Evolutionary conservation across 37 sponge, comb jelly and placozoan species (phyloP), one percentile per base, ranked within the genome.

Genomic region (Halisarca cf. caerulea): DNA sequence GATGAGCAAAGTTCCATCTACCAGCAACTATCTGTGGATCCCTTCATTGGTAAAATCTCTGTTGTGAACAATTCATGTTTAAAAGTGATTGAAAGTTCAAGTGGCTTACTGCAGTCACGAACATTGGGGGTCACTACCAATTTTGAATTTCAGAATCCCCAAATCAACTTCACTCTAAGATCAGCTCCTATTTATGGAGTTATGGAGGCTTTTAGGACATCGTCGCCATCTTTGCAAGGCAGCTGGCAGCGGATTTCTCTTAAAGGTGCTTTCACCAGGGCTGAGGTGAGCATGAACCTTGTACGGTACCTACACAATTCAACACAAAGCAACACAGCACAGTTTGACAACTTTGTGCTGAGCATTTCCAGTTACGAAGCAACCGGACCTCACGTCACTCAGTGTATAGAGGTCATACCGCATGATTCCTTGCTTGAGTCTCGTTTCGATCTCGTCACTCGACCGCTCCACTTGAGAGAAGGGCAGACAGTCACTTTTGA

Each of bases 101-200:
- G 0, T 14, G 61, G 32, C 21, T 1, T 79, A 17, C 2, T 89
- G 38, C 23, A 58, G 23, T 2, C 85, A 39, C 20, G 41, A 8
- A 57, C 84, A 33, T 70, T 89, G 38, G 80, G 42, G 32, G 54
- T 85, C 25, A 51, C 60, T 72, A 89, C 85, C 11, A 51, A 80
- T 62, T 89, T 89, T 80, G 75, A 84, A 35, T 74, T 81, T 0
- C 89, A 89, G 61, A 60, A 73, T 0, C 89, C 89, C 0, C 47
- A 42, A 2, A 18, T 89, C 20, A 32, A 47, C 11, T 80, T 84
- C 37, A 78, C 69, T 18, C 58, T 89, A 15, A n/a, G 55, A 11
- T 38, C 37, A 17, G 44, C 8, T 1, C 81, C 89, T 2, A 21
- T 6, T 5, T 27, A 81, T 36, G 89, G 89, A 3, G 25, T 11